phyloP scores from a whole-genome alignment of 2,113 vertebrate genomes.

The Phalacrocorax aristotelis region DNA sequence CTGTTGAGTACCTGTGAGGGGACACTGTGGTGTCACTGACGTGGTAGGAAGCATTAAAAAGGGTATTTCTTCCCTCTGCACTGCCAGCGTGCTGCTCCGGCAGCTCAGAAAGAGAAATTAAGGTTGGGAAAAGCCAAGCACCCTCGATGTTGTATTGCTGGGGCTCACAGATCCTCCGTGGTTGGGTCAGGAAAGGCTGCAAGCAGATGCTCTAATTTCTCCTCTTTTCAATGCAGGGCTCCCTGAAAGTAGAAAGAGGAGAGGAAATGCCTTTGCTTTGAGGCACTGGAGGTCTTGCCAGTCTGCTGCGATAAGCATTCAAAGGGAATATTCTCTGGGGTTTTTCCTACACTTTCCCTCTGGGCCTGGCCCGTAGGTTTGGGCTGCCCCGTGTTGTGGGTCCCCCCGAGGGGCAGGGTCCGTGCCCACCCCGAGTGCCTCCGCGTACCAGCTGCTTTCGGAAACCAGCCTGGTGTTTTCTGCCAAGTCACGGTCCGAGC shows the following conservation, averaged over 20 bases:
- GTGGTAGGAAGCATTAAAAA: rapidly evolving
- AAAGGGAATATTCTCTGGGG: not conserved
- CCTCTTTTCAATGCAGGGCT: not conserved
- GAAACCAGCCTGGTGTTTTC: rapidly evolving
- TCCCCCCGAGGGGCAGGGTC: not conserved
- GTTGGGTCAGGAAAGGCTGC: not conserved
- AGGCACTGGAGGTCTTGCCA: not conserved
- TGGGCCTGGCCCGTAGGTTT: rapidly evolving
- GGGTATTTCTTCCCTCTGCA: not conserved
- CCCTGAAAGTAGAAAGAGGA: not conserved
- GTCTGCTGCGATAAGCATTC: not conserved
- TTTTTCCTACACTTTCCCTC: not conserved
- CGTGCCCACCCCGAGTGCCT: not conserved
- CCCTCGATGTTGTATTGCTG: rapidly evolving
- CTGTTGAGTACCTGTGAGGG: rapidly evolving
- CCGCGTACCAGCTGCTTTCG: not conserved
- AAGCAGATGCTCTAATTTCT: not conserved
- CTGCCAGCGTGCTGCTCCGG: not conserved
- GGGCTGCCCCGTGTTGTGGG: rapidly evolving
- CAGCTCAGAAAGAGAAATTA: not conserved
- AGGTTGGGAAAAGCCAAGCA: rapidly evolving
- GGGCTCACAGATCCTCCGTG: not conserved
- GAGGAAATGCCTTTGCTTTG: not conserved
- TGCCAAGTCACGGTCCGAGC: not conserved
- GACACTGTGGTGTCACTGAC: rapidly evolving